Evolutionary conservation across 2,113 vertebrate genomes (phyloP), one percentile per base, ranked within the genome.

Genomic region (Archilochus colubris): DNA sequence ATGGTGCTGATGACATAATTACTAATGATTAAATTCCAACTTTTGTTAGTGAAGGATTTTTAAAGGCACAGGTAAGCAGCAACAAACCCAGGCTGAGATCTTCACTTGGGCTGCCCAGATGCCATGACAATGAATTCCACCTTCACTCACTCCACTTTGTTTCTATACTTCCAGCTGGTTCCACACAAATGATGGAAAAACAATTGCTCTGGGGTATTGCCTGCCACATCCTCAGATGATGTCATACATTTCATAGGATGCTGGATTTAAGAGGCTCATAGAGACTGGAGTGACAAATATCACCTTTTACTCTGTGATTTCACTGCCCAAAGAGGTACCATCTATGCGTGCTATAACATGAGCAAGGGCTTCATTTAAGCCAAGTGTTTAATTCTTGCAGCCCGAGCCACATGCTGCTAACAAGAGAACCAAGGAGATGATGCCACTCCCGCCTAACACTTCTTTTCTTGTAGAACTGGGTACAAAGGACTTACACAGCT

Each of bases 1-100:
- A 95, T 81, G 72, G 86, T 95, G 94, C 92, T 96, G 89, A 97
- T 92, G 93, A 94, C 86, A 88, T 89, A 97, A 97, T 97, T 96
- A 91, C 76, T 91, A 70, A 87, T 89, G 88, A 97, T 94, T 94
- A 83, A 72, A 86, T 94, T 92, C 92, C 74, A 94, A 79, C 66
- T 91, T 97, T 94, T 94, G 68, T 92, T 91, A 96, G 76, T 69
- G 80, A 68, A 77, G 58, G 40, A 77, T 68, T 96, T 96, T 97
- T 78, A 92, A 97, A 97, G 74, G 73, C 66, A 86, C 50, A 84
- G 86, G 58, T 76, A 94, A 82, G 67, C 84, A 87, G 63, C 50
- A 90, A 53, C 48, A 73, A 62, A 72, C 78, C 36, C 69, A 67
- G 80, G 36, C 48, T 67, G 82, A 84, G 43, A 53, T 95, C 58